Conservation (phyloP, 2,797 vertebrate genomes). For the Bovichtus variegatus region DNA sequence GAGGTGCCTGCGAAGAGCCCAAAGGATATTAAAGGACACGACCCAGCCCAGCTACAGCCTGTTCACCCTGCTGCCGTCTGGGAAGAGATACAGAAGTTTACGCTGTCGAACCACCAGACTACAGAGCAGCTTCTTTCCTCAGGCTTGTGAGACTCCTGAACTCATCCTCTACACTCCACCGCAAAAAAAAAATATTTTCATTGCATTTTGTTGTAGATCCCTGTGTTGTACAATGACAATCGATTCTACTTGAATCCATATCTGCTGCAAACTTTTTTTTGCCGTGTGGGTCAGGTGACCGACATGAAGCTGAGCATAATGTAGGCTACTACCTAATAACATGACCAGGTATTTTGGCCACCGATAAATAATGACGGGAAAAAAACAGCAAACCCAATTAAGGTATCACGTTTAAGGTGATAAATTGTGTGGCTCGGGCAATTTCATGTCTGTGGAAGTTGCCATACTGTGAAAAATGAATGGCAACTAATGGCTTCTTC, state of each 20-base stretch:
- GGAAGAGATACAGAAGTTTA: too few species aligned
- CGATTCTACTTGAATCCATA: not conserved
- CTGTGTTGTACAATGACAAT: not conserved
- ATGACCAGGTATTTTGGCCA: conserved; percentile 3
- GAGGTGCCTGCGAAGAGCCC: too few species aligned
- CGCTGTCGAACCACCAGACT: too few species aligned
- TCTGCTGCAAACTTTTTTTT: too few species aligned
- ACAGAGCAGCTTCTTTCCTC: too few species aligned
- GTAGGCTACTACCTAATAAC: conserved; percentile 2
- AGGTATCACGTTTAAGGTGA: not conserved
- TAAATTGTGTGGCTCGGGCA: conserved; percentile 2
- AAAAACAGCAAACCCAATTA: conserved; percentile 30
- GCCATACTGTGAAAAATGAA: conserved; percentile 10
- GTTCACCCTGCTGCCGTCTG: too few species aligned
- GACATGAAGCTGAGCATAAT: not conserved
- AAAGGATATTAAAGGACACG: too few species aligned
- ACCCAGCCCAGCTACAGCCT: too few species aligned
- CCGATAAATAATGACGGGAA: not conserved
- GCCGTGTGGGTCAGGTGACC: not conserved
- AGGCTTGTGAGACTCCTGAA: too few species aligned
- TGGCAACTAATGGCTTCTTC: conserved; percentile 11
- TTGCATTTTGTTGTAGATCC: not conserved
- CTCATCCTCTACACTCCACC: too few species aligned
- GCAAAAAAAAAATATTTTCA: not conserved
- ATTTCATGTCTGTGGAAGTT: conserved; percentile 1